Base-by-base conservation (phyloP, 2,888 invertebrate species). In the Rapana venosa region DNA sequence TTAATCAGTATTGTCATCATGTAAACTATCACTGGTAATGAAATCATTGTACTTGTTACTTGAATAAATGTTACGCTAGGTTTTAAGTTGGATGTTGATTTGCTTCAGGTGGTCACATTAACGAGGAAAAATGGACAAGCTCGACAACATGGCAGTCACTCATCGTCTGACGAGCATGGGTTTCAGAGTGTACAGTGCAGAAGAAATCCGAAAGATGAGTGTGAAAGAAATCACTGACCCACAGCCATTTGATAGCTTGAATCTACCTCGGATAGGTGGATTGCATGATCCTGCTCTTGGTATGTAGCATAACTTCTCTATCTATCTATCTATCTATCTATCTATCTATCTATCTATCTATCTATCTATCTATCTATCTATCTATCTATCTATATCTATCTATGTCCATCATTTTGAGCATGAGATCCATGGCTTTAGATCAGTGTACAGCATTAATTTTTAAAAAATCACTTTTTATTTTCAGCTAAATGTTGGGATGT, bases 231-330 rank as follows among this genome's bases (percentile, higher is more conserved):
- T 99, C 79, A 97, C 97, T 2, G 98, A 98, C 81, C 97, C 98
- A 0, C 96, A 97, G 79, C 97, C 98, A 26, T 98, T 99, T 94
- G 98, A 99, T 96, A 96, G 97, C 0, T 96, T 99, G 92, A 98
- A 98, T 0, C 98, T 98, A 96, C 97, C 98, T 1, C 96, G 97
- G 8, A 97, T 97, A 88, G 98, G 98, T 56, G 99, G 99, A n/a
- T 96, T 99, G 0, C 98, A 99, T 96, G 99, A 99, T 96, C 97
- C 97, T 87, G 97, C 97, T 4, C 96, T 99, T 96, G 99, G 98
- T 97, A 96, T 74, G 91, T 88, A 2, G 5, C 11, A 26, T 61
- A 61, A 15, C 26, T 30, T 58, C 77, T 30, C 30, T 79, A 74
- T 20, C 30, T 13, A 47, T 30, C 15, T 77, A 79, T 47, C n/a